Conservation (phyloP, 2,797 vertebrate species). For the Alauda arvensis region DNA sequence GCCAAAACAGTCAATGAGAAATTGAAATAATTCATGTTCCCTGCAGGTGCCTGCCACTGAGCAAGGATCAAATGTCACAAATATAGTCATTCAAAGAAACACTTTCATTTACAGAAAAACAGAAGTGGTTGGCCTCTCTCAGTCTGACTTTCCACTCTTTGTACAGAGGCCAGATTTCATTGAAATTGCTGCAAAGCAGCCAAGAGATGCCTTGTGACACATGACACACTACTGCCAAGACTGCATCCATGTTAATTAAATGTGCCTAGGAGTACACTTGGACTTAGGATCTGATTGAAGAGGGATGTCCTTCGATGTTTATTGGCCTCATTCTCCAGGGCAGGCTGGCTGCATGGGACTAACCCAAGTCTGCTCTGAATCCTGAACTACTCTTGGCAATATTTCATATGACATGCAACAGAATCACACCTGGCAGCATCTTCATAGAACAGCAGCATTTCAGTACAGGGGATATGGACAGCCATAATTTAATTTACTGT, state of each 20-base stretch:
- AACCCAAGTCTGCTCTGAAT: neutral
- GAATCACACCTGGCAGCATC: neutral
- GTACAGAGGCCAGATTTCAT: neutral
- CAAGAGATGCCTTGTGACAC: neutral
- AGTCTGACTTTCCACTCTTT: neutral
- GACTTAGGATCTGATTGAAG: neutral
- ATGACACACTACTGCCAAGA: neutral
- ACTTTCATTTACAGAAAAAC: neutral
- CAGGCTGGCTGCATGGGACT: neutral
- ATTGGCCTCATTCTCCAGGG: neutral
- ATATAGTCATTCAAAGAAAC: neutral
- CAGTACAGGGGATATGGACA: neutral
- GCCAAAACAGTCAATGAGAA: neutral
- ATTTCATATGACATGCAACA: neutral
- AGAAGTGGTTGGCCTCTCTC: neutral
- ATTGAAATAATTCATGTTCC: neutral
- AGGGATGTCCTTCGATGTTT: no score
- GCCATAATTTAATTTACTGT: neutral
- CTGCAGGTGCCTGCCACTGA: neutral
- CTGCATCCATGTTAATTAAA: neutral
- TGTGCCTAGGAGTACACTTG: no score
- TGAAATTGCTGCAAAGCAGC: neutral
- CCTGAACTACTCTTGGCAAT: neutral
- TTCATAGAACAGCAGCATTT: neutral
- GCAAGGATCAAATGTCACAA: neutral